Conservation (phyloP, 2,797 vertebrate genomes). For the Pseudopleuronectes americanus region DNA sequence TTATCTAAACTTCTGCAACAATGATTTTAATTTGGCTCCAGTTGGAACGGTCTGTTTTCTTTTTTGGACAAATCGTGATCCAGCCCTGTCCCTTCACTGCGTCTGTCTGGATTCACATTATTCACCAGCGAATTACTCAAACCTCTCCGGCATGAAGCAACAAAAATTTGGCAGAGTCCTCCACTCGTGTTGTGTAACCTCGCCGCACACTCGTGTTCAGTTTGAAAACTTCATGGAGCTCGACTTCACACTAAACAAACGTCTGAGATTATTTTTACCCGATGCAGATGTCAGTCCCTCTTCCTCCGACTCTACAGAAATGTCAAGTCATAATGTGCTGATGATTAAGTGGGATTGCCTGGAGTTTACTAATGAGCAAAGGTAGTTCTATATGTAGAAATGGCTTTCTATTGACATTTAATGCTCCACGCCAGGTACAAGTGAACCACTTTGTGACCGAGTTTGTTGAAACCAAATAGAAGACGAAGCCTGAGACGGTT, state of each 20-base stretch:
- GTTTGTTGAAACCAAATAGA: not conserved
- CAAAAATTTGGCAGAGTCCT: constrained; percentile 17
- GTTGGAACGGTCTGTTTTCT: constrained; percentile 1
- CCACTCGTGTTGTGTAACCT: constrained; percentile 20
- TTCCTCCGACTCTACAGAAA: constrained; percentile 32
- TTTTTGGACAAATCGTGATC: constrained; percentile 21
- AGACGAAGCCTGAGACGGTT: not conserved
- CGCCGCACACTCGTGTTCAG: not conserved
- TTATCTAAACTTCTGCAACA: constrained; percentile 9
- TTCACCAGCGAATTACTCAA: constrained; percentile 46
- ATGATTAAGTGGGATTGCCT: constrained; percentile 45
- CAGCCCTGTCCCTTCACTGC: constrained; percentile 16
- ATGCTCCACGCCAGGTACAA: not conserved
- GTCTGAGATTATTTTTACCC: constrained; percentile 25
- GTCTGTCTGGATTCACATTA: constrained; percentile 37
- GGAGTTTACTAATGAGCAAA: constrained; percentile 28
- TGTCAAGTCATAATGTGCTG: constrained; percentile 61
- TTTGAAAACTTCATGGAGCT: constrained; percentile 26
- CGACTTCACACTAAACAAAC: constrained; percentile 32
- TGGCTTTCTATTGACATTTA: constrained; percentile 53
- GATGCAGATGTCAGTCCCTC: constrained; percentile 38
- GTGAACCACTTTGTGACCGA: constrained; percentile 20
- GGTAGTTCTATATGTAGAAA: constrained; percentile 40
- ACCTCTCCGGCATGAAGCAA: constrained; percentile 23
- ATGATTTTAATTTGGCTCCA: constrained; percentile 31